Evolutionary conservation across 2,888 invertebrate genomes (phyloP), one percentile per base, ranked within the genome.

Genomic region (Melinaea menophilus): DNA sequence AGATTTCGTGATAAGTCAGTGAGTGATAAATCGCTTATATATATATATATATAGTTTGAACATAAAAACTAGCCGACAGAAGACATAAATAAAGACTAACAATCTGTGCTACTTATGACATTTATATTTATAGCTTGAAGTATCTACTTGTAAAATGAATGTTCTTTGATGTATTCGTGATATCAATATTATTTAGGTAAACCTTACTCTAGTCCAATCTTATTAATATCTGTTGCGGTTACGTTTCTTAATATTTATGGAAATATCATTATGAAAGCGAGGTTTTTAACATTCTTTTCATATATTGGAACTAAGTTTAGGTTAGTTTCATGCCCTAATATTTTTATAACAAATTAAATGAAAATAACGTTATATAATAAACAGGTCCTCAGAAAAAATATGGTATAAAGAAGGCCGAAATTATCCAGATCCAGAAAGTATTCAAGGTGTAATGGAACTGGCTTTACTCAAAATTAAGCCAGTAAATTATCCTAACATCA

Each of bases 301-400:
- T 97, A 96, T 74, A 93, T 96, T 73, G 96, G 96, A 66, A 94
- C 94, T 13, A 80, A 88, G 58, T 96, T 96, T 86, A 94, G 95
- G 96, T 96, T 71, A 61, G 78, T 73, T 66, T 64, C 47, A 59
- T 11, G 3, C 5, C 41, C 64, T 63, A 12, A 46, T 11, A 62
- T 3, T 51, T 45, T 41, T 41, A 7, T 4, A n/a, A n/a, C 11
- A 48, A 48, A 41, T 31, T 41, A 11, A 31, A 31, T n/a, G 5
- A 2, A 12, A 35, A 46, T 1, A 22, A 22, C n/a, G 37, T 13
- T 22, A 11, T 22, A 9, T 54, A 35, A 41, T 33, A 55, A 51
- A 47, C 78, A 96, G 95, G 77, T 95, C 96, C 45, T 92, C 94
- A 13, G 95, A 96, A 80, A 94, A 94, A 77, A 88, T 93, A 73